Evolutionary conservation across 1,140 invertebrate species (phyloP), one percentile per base, ranked within the genome.

Genomic region (Hycleus cichorii): DNA sequence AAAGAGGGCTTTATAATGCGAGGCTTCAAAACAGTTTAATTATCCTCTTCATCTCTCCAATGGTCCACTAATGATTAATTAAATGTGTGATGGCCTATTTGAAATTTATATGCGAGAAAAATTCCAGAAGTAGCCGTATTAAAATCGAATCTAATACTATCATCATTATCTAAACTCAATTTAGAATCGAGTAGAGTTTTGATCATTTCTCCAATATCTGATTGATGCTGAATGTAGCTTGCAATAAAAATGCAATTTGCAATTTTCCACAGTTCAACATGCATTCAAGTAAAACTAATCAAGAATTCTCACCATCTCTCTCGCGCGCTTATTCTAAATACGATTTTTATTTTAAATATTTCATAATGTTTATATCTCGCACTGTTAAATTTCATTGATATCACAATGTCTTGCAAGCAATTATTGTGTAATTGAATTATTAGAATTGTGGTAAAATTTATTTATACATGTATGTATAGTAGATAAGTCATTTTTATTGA

Each of bases 261-360:
- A 25, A 49, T 49, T 49, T 49, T 49, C 48, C 27, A 49, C 48
- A 49, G 24, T 32, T 49, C 48, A 25, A 32, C 8, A 49, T 49
- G 48, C 48, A 49, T n/a, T 49, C 48, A 38, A 32, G 48, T 26
- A 49, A 49, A 49, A 32, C 48, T 26, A 49, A 49, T 49, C 24
- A 11, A 32, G 32, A 32, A 32, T 32, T 32, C 32, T 32, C 18
- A 18, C 10, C 39, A 11, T 42, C 3, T 11, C 40, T 42, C 10
- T 42, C 40, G 4, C 40, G 18, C 18, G 18, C 18, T 18, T 18
- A 18, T 18, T 18, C 18, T 18, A 7, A 3, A n/a, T 9, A 42
- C 4, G 9, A n/a, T 42, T 10, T 11, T 11, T 42, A 5, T 42
- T 11, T 11, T 11, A 18, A 18, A 18, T 18, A 42, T 42, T 11